A percentile compares a stretch with the other conserved stretches of the same genome.
Evolutionary conservation across 2,888 invertebrate genomes (phyloP).

Genomic region (Pocota personata): DNA sequence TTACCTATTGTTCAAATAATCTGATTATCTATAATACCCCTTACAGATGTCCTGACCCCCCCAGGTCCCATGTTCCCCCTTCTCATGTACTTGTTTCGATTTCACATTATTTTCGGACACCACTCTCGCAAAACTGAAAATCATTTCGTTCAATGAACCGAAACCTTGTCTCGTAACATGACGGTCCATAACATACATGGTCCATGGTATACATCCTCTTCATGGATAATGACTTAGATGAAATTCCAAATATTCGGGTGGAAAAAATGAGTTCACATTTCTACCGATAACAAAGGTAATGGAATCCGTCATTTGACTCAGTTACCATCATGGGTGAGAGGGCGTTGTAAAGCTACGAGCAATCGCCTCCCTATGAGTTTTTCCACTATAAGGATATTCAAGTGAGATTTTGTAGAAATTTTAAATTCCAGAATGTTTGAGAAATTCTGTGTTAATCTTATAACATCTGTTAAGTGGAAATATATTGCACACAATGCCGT

Average conservation of each 20-base stretch:
- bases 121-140: background rate
- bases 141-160: conserved; percentile 9
- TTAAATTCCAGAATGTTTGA: no score
- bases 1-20: background rate
- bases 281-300: background rate
- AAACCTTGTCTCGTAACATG: background rate
- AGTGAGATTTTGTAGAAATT: no score
- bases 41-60: background rate
- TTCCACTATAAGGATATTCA: no score
- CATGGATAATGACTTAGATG: background rate
- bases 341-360: background rate
- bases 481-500: no score
- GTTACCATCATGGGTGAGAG: background rate
- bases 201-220: background rate
- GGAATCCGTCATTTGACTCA: background rate
- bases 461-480: no score
- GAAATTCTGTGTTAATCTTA: no score
- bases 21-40: background rate
- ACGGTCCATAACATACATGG: background rate
- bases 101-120: background rate
- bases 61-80: background rate
- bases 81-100: background rate
- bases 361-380: background rate
- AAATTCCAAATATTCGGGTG: background rate
- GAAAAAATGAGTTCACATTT: background rate